A percentile compares a stretch with the other conserved stretches of the same genome.
These are phyloP conservation scores for Bombylius major DNA, from an alignment of 2,888 invertebrate species.

Conservation along the genomic window DNA sequence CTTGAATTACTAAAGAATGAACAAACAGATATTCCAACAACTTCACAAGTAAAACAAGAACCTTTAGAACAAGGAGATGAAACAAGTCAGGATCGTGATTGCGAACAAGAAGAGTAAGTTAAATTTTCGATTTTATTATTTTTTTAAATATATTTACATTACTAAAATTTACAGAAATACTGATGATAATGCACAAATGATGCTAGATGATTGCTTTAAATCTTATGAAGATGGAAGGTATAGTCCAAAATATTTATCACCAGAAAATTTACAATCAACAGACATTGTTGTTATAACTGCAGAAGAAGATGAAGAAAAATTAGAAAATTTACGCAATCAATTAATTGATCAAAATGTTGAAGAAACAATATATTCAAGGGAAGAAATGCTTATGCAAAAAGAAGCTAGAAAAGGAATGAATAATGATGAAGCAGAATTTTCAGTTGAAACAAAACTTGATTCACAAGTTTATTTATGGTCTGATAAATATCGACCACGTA, in stretches of 20 bases:
- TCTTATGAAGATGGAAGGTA: constrained; percentile 74
- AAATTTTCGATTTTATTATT: background rate
- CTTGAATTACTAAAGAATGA: constrained; percentile 80
- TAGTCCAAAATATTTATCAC: constrained; percentile 58
- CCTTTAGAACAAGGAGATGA: constrained; percentile 8
- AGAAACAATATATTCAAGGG: constrained; percentile 41
- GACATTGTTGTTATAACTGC: constrained; percentile 66
- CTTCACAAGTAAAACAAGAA: constrained; percentile 7
- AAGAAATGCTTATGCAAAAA: constrained; percentile 55
- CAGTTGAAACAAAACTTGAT: constrained; percentile 76
- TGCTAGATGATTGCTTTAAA: constrained; percentile 40
- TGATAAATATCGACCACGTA: constrained; percentile 94
- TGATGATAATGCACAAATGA: constrained; percentile 11
- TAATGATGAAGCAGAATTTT: constrained; percentile 80
- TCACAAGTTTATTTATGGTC: constrained; percentile 76
- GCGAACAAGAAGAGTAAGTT: constrained; percentile 8
- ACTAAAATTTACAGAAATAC: background rate
- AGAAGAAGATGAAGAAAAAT: constrained; percentile 59
- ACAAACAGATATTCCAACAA: constrained; percentile 45
- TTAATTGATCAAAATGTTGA: constrained; percentile 49
- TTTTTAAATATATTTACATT: background rate
- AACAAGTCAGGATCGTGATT: constrained; percentile 11
- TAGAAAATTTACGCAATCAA: constrained; percentile 58
- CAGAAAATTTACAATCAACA: constrained; percentile 32
- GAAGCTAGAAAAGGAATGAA: constrained; percentile 77